Evolutionary conservation across 2,888 invertebrate genomes (phyloP).

Genomic region (Aethes cnicana): DNA sequence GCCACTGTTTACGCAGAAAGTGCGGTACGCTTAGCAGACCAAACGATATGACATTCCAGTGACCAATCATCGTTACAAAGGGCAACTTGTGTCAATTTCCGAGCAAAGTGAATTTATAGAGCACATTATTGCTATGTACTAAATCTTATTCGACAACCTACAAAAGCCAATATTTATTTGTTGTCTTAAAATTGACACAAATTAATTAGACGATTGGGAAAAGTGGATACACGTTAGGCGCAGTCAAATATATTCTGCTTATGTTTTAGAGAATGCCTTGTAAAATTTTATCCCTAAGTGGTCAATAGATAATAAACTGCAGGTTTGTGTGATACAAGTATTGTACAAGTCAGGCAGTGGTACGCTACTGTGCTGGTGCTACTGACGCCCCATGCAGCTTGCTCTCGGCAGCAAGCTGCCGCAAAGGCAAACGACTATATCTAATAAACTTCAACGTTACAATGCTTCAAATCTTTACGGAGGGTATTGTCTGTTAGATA

Average conservation of each 20-base stretch:
- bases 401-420: slow-evolving; percentile 62
- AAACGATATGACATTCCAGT: slow-evolving; percentile 5
- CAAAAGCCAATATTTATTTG: slow-evolving; percentile 16
- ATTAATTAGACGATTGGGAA: slow-evolving; percentile 2
- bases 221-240: not conserved
- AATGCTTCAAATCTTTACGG: slow-evolving; percentile 71
- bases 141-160: slow-evolving; percentile 14
- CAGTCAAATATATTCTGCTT: not conserved
- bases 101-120: slow-evolving; percentile 12
- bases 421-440: slow-evolving; percentile 75
- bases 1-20: slow-evolving; percentile 38
- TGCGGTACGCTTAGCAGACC: slow-evolving; percentile 7
- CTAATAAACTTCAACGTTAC: slow-evolving; percentile 75
- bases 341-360: slow-evolving; percentile 45
- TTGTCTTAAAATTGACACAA: slow-evolving; percentile 27
- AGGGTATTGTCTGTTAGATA: slow-evolving; percentile 82
- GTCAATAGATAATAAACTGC: too few relatives aligned
- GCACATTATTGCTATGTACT: slow-evolving; percentile 18
- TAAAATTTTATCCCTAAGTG: too few relatives aligned
- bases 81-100: slow-evolving; percentile 10
- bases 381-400: slow-evolving; percentile 64
- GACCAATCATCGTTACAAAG: slow-evolving; percentile 5
- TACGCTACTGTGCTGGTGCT: slow-evolving; percentile 56
- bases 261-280: not conserved
- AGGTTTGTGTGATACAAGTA: too few relatives aligned